Conservation (phyloP, 23 tunicate genomes). For the Aplidium turbinatum region DNA sequence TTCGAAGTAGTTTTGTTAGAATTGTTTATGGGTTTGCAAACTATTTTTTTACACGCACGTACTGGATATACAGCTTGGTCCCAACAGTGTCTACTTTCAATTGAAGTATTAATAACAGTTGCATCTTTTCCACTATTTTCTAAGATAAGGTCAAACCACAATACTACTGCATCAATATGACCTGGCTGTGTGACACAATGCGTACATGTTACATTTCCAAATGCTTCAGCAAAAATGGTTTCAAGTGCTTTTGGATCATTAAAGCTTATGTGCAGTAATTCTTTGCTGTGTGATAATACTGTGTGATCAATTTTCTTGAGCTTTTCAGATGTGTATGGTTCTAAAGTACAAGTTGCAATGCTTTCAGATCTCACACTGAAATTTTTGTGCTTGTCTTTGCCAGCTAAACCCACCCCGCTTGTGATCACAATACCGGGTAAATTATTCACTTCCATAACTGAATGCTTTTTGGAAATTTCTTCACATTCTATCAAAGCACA, state of each 20-base stretch:
- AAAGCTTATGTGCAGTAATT: conserved; percentile 44
- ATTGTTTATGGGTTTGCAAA: no score
- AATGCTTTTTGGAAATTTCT: conserved; percentile 42
- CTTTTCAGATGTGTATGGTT: conserved; percentile 84
- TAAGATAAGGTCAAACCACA: conserved; percentile 69
- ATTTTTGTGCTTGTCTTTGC: neutral
- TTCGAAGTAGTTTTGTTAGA: neutral
- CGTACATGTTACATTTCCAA: conserved; percentile 7
- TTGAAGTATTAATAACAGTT: conserved; percentile 24
- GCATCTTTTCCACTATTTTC: conserved; percentile 6
- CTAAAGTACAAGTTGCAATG: conserved; percentile 7
- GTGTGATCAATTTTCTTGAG: conserved; percentile 36
- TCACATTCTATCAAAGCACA: conserved; percentile 63
- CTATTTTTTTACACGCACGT: conserved; percentile 20
- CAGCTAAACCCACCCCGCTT: conserved; percentile 46
- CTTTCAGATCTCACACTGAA: no score
- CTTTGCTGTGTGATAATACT: conserved; percentile 23
- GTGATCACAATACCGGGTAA: conserved; percentile 27
- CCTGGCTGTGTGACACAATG: conserved; percentile 23
- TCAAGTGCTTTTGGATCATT: conserved; percentile 53
- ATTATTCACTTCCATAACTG: neutral
- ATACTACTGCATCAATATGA: conserved; percentile 43
- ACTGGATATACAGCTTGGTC: conserved; percentile 95
- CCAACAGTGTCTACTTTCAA: conserved; percentile 65
- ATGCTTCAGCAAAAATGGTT: conserved; percentile 21